Conservation (phyloP, 2,888 invertebrate species). For the Diplolepis rosae region DNA sequence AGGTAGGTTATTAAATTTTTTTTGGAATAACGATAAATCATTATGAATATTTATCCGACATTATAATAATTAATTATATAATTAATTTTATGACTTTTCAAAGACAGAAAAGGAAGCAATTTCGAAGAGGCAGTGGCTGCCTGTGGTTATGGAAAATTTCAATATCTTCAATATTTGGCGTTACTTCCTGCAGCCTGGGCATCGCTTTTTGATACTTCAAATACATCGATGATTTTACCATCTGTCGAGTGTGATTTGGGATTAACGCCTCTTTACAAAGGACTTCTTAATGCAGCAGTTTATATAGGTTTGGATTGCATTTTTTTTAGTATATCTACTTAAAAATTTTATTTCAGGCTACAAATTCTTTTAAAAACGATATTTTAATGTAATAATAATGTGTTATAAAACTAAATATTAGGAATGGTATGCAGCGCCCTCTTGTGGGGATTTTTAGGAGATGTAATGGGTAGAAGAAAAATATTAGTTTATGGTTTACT, state of each 20-base stretch:
- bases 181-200: slow-evolving; percentile 81
- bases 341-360: not conserved
- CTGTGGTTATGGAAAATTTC: slow-evolving; percentile 82
- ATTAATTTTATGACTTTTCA: not conserved
- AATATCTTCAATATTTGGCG: slow-evolving; percentile 77
- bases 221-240: slow-evolving; percentile 79
- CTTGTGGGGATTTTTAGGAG: slow-evolving; percentile 86
- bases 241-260: slow-evolving; percentile 84
- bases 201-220: slow-evolving; percentile 81
- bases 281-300: slow-evolving; percentile 81
- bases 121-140: slow-evolving; percentile 83
- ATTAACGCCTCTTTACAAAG: slow-evolving; percentile 81
- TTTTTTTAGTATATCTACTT: not conserved
- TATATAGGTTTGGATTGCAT: slow-evolving; percentile 78
- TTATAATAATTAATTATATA: not conserved
- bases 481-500: slow-evolving; percentile 82
- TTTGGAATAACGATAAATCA: not conserved
- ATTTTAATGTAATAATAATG: not conserved
- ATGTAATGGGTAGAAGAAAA: slow-evolving; percentile 82
- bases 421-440: slow-evolving; percentile 87
- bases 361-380: not conserved
- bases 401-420: slow-evolving; percentile 58
- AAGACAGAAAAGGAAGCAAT: slow-evolving; percentile 72
- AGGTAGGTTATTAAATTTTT: not conserved
- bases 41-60: not conserved